Conservation (phyloP, 2,113 vertebrate genomes). For the Bubo scandiacus region DNA sequence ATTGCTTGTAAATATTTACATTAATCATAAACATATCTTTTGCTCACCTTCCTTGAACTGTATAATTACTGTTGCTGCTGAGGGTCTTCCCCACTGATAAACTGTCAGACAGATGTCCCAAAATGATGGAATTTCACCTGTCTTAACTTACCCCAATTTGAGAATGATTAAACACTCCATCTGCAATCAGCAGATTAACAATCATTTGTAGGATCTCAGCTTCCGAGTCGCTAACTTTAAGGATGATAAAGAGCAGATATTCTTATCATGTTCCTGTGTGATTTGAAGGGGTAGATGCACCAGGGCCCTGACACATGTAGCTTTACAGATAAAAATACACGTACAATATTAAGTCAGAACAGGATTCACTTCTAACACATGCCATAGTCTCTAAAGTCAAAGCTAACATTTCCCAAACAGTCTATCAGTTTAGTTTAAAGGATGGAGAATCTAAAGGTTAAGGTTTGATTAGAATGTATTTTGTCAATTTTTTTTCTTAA, state of each 20-base stretch:
- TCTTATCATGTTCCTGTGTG: background rate
- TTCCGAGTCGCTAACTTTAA: background rate
- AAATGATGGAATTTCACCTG: background rate
- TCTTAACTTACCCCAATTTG: background rate
- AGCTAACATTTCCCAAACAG: conserved; percentile 7
- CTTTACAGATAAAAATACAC: conserved; percentile 33
- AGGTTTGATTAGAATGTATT: background rate
- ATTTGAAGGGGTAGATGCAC: conserved; percentile 4
- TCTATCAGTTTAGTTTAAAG: conserved; percentile 4
- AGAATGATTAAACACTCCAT: background rate
- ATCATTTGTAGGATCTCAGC: background rate
- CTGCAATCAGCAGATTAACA: background rate
- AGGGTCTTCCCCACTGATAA: background rate
- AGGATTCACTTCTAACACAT: conserved; percentile 12
- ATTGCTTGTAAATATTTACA: background rate
- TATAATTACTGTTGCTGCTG: background rate
- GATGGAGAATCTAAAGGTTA: background rate
- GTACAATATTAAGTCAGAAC: background rate
- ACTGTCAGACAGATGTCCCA: background rate
- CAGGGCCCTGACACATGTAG: background rate
- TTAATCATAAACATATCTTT: background rate
- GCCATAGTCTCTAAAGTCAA: conserved; percentile 22
- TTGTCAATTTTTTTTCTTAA: background rate
- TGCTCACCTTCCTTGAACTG: background rate
- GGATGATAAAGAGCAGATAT: background rate